These are phyloP conservation scores for Phymorhynchus buccinoides DNA, from an alignment of 1,140 invertebrate genomes.

Conservation along the genomic window DNA sequence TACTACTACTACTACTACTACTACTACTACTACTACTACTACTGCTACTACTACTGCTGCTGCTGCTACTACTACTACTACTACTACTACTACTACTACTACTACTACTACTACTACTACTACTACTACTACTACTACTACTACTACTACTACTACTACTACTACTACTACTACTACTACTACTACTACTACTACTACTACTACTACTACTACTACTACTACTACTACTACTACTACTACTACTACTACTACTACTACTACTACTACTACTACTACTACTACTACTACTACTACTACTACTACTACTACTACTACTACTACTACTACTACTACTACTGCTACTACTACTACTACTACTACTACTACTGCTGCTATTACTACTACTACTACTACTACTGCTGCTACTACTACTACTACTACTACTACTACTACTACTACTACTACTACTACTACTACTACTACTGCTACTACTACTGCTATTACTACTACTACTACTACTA, in stretches of 20 bases:
- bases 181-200: no score
- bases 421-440: neutral
- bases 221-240: neutral
- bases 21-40: conserved; percentile 27
- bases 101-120: neutral
- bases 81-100: conserved; percentile 27
- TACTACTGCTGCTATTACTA: conserved; percentile 7
- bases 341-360: conserved; percentile 4
- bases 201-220: neutral
- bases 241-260: conserved; percentile 33
- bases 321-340: conserved; percentile 30
- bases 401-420: neutral
- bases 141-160: neutral
- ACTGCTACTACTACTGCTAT: conserved; percentile 3
- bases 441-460: neutral
- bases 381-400: neutral
- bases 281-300: conserved; percentile 32
- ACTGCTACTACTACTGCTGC: conserved; percentile 27
- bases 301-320: conserved; percentile 32
- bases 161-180: no score
- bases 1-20: conserved; percentile 29
- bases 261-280: conserved; percentile 18
- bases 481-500: neutral
- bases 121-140: neutral
- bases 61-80: conserved; percentile 30